A percentile compares a stretch with the other conserved stretches of the same genome.
Evolutionary conservation across 2,113 vertebrate species (phyloP).

Genomic region (Sakesphorus luctuosus): DNA sequence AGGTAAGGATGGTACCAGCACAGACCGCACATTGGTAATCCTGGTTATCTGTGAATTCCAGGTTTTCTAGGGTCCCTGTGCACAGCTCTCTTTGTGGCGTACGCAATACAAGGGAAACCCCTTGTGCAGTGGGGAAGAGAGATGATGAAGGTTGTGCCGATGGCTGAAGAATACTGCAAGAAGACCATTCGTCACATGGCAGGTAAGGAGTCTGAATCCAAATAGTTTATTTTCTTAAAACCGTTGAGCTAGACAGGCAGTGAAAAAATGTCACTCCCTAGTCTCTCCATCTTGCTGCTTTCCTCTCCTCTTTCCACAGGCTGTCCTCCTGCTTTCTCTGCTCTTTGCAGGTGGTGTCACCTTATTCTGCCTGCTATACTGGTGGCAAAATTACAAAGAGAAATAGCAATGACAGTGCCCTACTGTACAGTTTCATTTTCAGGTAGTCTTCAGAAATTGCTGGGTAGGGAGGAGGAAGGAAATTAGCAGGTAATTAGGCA

Average conservation of each 20-base stretch:
- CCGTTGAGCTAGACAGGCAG: not conserved
- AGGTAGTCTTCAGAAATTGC: not conserved
- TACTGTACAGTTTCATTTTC: not conserved
- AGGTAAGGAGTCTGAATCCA: constrained; percentile 73
- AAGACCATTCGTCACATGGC: constrained; percentile 96
- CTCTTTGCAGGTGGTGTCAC: not conserved
- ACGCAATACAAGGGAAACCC: constrained; percentile 89
- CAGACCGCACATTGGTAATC: not conserved
- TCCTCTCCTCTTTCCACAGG: not conserved
- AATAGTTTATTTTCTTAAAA: not conserved
- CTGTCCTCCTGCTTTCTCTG: not conserved
- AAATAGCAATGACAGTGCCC: not conserved
- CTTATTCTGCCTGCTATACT: not conserved
- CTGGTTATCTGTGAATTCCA: constrained; percentile 49
- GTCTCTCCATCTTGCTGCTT: not conserved
- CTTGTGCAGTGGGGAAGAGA: constrained; percentile 90
- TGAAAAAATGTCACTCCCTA: not conserved
- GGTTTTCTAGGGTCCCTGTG: constrained; percentile 93
- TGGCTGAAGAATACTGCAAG: constrained; percentile 91
- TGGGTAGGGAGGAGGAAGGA: not conserved
- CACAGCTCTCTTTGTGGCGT: constrained; percentile 91
- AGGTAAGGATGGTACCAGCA: not conserved
- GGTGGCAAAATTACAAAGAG: not conserved
- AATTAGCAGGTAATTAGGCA: not conserved
- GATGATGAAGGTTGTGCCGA: constrained; percentile 86